Evolutionary conservation across 2,888 invertebrate genomes (phyloP).

Genomic region (Heliconius erato): DNA sequence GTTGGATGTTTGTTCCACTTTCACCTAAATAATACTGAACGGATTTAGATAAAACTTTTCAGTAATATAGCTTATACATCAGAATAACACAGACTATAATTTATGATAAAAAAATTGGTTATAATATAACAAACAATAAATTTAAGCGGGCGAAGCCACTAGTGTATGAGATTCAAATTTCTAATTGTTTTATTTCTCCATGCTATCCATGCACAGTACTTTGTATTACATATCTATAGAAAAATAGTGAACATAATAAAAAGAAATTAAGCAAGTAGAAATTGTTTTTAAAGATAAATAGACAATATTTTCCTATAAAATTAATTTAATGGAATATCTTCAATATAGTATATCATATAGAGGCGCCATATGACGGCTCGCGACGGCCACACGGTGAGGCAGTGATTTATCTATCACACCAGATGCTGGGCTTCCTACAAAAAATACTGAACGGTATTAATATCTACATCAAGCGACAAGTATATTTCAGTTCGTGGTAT

Average conservation of each 20-base stretch:
- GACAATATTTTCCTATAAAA: not conserved
- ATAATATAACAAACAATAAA: too few species aligned
- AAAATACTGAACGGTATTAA: constrained; percentile 13
- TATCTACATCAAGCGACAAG: constrained; percentile 5
- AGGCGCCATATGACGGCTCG: not conserved
- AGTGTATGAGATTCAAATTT: too few species aligned
- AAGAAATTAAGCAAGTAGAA: not conserved
- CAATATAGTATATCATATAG: constrained; percentile 4
- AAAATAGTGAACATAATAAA: too few species aligned
- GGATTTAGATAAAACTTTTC: too few species aligned
- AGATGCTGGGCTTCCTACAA: constrained; percentile 26
- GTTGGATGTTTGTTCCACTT: too few species aligned
- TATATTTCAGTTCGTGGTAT: constrained; percentile 2
- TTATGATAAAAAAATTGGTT: too few species aligned
- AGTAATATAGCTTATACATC: too few species aligned
- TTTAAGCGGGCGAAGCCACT: too few species aligned
- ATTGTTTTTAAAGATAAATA: not conserved
- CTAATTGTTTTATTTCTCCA: too few species aligned
- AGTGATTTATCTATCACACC: constrained; percentile 23
- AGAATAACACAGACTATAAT: too few species aligned
- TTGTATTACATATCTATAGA: not conserved
- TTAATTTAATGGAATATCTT: not conserved
- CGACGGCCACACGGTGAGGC: constrained; percentile 1
- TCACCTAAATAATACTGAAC: too few species aligned
- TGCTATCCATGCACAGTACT: not conserved